These are phyloP conservation scores for Zygothrica quintamaculata DNA, from an alignment of 2,888 invertebrate species.

Conservation along the genomic window DNA sequence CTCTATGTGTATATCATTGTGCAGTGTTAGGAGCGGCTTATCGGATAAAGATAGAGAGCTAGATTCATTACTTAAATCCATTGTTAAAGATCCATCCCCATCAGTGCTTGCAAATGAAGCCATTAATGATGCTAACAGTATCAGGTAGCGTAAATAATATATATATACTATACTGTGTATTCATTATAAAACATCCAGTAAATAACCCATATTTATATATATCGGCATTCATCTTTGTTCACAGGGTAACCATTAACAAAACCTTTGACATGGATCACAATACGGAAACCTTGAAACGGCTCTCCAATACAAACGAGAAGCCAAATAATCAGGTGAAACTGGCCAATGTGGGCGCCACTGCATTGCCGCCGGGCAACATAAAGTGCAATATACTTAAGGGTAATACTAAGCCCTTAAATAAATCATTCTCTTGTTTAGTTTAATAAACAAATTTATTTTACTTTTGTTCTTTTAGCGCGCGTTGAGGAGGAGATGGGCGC, in stretches of 20 bases:
- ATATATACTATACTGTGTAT: slow-evolving; percentile 49
- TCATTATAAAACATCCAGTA: neutral
- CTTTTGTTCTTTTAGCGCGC: slow-evolving; percentile 85
- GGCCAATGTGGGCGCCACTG: slow-evolving; percentile 87
- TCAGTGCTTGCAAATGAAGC: slow-evolving; percentile 86
- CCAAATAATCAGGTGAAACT: slow-evolving; percentile 90
- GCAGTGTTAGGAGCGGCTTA: slow-evolving; percentile 85
- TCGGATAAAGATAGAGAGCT: slow-evolving; percentile 87
- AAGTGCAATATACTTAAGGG: slow-evolving; percentile 98
- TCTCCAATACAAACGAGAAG: slow-evolving; percentile 87
- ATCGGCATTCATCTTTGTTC: slow-evolving; percentile 4
- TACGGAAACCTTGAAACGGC: slow-evolving; percentile 88
- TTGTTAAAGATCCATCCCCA: slow-evolving; percentile 88
- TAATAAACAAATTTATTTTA: neutral
- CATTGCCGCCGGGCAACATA: slow-evolving; percentile 94
- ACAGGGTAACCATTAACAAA: slow-evolving; percentile 85
- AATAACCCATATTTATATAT: slow-evolving; percentile 7
- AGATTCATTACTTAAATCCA: slow-evolving; percentile 91
- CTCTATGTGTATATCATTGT: slow-evolving; percentile 58
- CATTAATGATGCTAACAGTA: slow-evolving; percentile 86
- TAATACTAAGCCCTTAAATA: slow-evolving; percentile 78
- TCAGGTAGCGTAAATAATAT: slow-evolving; percentile 83
- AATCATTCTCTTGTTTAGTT: neutral
- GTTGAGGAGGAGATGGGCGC: slow-evolving; percentile 86
- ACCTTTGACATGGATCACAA: slow-evolving; percentile 86